phyloP scores from a whole-genome alignment of 2,113 vertebrate species.

The Planiliza haematocheilus region DNA sequence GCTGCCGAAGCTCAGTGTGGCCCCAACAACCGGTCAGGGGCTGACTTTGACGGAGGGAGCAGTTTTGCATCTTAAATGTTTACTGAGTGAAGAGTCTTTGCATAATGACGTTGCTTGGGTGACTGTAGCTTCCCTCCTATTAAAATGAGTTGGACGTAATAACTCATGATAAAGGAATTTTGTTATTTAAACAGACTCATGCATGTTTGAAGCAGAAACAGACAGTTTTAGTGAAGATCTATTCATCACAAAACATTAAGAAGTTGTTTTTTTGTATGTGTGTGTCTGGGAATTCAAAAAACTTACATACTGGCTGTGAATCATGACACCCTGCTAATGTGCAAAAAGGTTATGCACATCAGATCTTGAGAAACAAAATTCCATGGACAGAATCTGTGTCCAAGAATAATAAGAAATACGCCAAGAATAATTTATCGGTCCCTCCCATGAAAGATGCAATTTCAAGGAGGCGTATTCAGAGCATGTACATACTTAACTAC shows the following conservation, averaged over 20 bases:
- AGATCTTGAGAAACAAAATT: neutral
- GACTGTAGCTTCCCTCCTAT: conserved; percentile 36
- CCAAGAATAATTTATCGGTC: no score
- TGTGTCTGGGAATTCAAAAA: neutral
- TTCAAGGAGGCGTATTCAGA: no score
- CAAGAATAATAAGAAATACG: no score
- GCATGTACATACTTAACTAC: no score
- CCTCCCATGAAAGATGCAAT: no score
- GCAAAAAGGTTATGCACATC: neutral
- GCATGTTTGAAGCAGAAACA: neutral
- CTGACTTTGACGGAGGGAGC: conserved; percentile 24
- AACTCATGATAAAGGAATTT: conserved; percentile 9
- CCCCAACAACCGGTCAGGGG: neutral
- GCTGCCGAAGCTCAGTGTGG: conserved; percentile 5
- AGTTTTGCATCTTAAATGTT: conserved; percentile 66
- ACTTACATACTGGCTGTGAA: no score
- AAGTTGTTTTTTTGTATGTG: neutral
- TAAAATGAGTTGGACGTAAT: conserved; percentile 39
- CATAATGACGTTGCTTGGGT: conserved; percentile 70
- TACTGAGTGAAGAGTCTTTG: conserved; percentile 62
- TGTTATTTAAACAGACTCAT: conserved; percentile 10
- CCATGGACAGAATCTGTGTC: neutral
- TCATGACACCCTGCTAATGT: no score
- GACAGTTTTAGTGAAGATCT: neutral
- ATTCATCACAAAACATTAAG: neutral